Conservation (phyloP, 2,113 vertebrate species). For the Probosciger aterrimus region DNA sequence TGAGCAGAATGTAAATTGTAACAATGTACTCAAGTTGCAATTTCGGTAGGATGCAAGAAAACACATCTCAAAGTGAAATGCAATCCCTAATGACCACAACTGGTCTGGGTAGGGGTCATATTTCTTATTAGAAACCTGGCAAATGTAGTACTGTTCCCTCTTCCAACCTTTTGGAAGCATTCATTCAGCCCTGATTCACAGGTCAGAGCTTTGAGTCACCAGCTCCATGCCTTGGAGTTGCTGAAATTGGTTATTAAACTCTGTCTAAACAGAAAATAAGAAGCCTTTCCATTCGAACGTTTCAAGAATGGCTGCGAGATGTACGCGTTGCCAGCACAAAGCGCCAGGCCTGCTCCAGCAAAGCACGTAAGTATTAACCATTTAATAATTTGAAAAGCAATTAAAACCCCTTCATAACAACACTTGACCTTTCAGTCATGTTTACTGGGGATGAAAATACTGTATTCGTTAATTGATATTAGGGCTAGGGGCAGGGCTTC, state of each 20-base stretch:
- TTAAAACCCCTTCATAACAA: not conserved
- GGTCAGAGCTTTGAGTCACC: constrained; percentile 35
- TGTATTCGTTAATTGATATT: constrained; percentile 24
- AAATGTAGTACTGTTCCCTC: not conserved
- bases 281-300: not conserved
- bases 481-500: not conserved
- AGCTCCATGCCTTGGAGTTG: not conserved
- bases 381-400: constrained; percentile 58
- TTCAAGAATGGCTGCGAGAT: not conserved
- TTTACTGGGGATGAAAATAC: constrained; percentile 2
- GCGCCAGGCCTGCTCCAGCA: constrained; percentile 18
- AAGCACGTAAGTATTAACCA: constrained; percentile 38
- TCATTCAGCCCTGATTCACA: constrained; percentile 5
- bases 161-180: constrained; percentile 18
- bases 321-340: not conserved
- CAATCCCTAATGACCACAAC: constrained; percentile 33
- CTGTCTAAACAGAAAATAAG: not conserved
- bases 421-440: constrained; percentile 42
- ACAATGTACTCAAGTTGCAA: constrained; percentile 28
- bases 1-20: constrained; percentile 13
- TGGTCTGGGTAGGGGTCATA: constrained; percentile 36
- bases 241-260: constrained; percentile 13
- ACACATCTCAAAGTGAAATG: constrained; percentile 39
- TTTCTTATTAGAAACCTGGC: constrained; percentile 59
- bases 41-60: constrained; percentile 50